phyloP scores from a whole-genome alignment of 2,113 vertebrate species.

The Emydocephalus ijimae region DNA sequence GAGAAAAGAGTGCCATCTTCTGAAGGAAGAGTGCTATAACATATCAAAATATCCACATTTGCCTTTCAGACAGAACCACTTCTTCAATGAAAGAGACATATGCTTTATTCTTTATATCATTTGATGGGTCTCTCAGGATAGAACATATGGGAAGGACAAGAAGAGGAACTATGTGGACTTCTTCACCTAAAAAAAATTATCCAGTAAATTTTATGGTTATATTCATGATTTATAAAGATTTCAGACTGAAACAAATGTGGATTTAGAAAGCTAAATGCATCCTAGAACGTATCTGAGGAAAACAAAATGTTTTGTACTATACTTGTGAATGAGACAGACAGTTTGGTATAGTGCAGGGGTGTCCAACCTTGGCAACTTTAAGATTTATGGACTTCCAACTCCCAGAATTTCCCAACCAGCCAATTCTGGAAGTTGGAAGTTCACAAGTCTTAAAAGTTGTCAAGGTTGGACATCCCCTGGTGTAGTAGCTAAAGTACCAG shows the following conservation, averaged over 20 bases:
- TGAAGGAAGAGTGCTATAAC: not conserved
- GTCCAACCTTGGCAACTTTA: not conserved
- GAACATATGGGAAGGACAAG: not conserved
- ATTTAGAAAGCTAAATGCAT: conserved; percentile 5
- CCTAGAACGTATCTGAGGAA: not conserved
- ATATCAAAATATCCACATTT: not conserved
- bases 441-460: not conserved
- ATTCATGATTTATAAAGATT: not conserved
- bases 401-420: not conserved
- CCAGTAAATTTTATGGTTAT: conserved; percentile 19
- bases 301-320: not conserved
- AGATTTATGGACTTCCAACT: not conserved
- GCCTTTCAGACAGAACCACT: not conserved
- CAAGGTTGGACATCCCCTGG: not conserved
- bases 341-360: not conserved
- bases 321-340: not conserved
- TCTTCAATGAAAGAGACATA: not conserved
- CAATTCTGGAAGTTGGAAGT: not conserved
- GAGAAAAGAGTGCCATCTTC: not conserved
- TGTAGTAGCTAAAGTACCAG: not conserved
- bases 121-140: not conserved
- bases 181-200: not conserved
- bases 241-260: conserved; percentile 1
- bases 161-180: not conserved
- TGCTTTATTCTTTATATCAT: not conserved